A percentile compares a stretch with the other conserved stretches of the same genome.
phyloP scores from a whole-genome alignment of 2,113 vertebrate genomes.

The Phalacrocorax aristotelis region DNA sequence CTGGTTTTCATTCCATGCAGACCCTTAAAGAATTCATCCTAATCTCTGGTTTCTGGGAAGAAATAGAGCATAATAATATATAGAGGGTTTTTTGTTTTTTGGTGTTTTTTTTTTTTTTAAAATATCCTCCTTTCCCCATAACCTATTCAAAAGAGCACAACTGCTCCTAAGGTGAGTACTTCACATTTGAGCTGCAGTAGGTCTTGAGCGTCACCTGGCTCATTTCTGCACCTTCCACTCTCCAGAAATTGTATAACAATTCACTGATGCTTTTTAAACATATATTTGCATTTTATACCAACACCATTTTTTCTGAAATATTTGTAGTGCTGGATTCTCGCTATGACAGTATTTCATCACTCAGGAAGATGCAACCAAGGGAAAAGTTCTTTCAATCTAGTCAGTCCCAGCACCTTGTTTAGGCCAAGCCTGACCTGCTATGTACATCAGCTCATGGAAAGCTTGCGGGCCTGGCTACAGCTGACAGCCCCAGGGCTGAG shows the following conservation, averaged over 20 bases:
- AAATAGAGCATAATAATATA: neutral
- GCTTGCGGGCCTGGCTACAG: neutral
- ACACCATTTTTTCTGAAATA: neutral
- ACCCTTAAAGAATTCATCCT: neutral
- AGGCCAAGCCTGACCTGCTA: neutral
- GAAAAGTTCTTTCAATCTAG: neutral
- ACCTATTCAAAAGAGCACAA: neutral
- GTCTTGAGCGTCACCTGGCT: neutral
- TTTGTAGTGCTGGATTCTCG: neutral
- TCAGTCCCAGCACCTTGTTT: neutral
- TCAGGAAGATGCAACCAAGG: neutral
- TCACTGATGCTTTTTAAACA: neutral
- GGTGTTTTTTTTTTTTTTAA: neutral
- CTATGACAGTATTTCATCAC: neutral
- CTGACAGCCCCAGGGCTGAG: neutral
- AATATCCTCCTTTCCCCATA: neutral
- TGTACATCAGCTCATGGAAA: neutral
- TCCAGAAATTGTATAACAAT: neutral
- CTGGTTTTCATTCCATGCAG: slow-evolving; percentile 26
- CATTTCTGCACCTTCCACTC: neutral
- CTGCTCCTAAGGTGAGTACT: neutral
- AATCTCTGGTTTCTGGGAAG: neutral
- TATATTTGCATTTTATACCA: neutral
- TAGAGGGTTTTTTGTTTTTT: too few relatives aligned
- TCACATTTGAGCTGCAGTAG: neutral